These are phyloP conservation scores for Neosilurus mollespiculum DNA, from an alignment of 2,797 vertebrate species.

Conservation along the genomic window DNA sequence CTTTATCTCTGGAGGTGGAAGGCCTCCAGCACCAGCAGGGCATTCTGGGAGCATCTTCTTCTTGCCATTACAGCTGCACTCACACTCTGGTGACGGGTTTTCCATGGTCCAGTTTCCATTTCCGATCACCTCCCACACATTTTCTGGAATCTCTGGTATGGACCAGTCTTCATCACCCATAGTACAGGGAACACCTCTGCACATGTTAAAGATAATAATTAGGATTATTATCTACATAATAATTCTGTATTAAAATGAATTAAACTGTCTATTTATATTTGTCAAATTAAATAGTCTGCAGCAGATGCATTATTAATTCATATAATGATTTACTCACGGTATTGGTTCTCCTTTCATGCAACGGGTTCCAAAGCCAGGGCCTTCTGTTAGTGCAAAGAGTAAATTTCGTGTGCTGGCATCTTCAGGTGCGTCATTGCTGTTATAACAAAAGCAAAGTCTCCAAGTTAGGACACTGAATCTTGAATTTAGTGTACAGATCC, in stretches of 20 bases:
- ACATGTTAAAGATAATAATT: neutral
- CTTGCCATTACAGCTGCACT: conserved; percentile 86
- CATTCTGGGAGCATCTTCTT: conserved; percentile 96
- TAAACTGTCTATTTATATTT: too few relatives aligned
- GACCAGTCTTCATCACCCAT: conserved; percentile 78
- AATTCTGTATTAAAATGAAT: neutral
- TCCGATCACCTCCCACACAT: conserved; percentile 77
- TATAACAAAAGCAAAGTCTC: conserved; percentile 22
- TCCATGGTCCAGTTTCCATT: conserved; percentile 93
- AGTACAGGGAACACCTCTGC: conserved; percentile 66
- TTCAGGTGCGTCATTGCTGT: conserved; percentile 87
- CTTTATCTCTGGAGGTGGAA: conserved; percentile 89
- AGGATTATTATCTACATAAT: neutral
- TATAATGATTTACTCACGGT: conserved; percentile 75
- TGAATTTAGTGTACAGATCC: neutral
- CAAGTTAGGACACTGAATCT: neutral
- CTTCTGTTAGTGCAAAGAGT: conserved; percentile 74
- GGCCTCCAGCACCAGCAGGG: conserved; percentile 86
- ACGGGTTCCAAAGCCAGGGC: conserved; percentile 89
- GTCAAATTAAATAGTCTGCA: neutral
- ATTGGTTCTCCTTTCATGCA: conserved; percentile 87
- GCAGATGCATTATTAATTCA: neutral
- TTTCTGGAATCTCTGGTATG: conserved; percentile 72
- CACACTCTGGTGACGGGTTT: conserved; percentile 88
- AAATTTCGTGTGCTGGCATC: conserved; percentile 81